phyloP scores from a whole-genome alignment of 2,113 vertebrate genomes.

The Emydura subglobosa region DNA sequence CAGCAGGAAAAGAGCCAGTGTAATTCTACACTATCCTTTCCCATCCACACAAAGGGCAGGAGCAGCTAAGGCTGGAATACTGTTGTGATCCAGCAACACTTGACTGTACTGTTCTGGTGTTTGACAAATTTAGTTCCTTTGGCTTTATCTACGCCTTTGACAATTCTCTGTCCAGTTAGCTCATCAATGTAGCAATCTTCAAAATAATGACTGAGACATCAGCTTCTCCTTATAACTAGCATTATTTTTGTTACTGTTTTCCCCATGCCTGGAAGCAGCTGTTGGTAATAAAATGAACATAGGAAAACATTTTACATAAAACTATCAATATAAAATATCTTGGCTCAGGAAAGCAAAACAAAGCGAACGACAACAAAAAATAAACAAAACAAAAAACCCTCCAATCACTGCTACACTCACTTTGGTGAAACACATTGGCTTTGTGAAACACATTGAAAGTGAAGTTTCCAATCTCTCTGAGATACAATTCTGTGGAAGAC shows the following conservation, averaged over 20 bases:
- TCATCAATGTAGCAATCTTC: neutral
- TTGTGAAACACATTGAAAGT: neutral
- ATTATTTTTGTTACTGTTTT: neutral
- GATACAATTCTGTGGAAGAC: neutral
- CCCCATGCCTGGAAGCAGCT: neutral
- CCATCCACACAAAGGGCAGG: neutral
- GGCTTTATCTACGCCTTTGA: fast-evolving
- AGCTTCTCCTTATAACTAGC: neutral
- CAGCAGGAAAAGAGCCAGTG: neutral
- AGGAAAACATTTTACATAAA: constrained; percentile 16
- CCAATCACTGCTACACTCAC: neutral
- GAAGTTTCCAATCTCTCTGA: neutral
- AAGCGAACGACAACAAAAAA: neutral
- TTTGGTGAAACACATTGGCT: neutral
- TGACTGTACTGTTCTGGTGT: neutral
- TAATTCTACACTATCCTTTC: neutral
- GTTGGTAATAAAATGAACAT: neutral
- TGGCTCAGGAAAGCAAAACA: neutral
- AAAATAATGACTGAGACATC: neutral
- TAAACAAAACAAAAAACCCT: no score
- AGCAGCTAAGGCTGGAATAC: neutral
- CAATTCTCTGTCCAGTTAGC: neutral
- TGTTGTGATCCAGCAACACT: neutral
- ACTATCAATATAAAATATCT: neutral
- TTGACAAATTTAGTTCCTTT: neutral